Evolutionary conservation across 2,797 vertebrate genomes (phyloP), one percentile per base, ranked within the genome.

Genomic region (Girardinus metallicus): DNA sequence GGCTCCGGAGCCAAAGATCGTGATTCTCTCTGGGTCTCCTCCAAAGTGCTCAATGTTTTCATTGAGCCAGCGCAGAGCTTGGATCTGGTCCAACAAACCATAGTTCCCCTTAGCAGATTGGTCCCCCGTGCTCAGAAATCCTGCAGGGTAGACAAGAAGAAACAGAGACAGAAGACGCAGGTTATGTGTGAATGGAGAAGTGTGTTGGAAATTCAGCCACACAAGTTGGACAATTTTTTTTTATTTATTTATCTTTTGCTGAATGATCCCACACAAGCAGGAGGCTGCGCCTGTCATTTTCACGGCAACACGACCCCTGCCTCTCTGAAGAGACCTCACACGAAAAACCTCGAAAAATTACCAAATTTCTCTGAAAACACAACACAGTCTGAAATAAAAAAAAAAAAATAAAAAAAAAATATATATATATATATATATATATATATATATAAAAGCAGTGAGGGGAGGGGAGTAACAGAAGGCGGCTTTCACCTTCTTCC

Each of bases 81-180:
- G 98, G 88, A 99, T 99, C 94, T 99, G 97, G 93, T 99, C 98
- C 94, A 99, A 96, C 86, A 99, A 96, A 85, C 98, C 98, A 89
- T 98, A 99, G 94, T 99, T 99, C 93, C 98, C 98, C 93, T 99
- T 99, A 79, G 98, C 98, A 85, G 98, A 97, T 96, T 98, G 98
- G 95, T 99, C 97, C 70, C 97, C 98, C 47, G 98, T 99, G 94
- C 98, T 99, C 89, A 99, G 94, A 93, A 99, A 99, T 80, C 98
- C 98, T 99, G 96, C 75, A 85, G 85, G 94, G 53, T 29, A 85
- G 88, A 92, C 82, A n/a, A 92, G 81, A 93, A 80, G 81, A 91
- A 88, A 90, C 83, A 74, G 68, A 49, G 72, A 77, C 78, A 43
- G 43, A 81, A 75, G 68, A 79, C 18, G 73, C 39, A 62, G 75